Conservation (phyloP, 2,888 invertebrate species). For the Pterostichus niger region DNA sequence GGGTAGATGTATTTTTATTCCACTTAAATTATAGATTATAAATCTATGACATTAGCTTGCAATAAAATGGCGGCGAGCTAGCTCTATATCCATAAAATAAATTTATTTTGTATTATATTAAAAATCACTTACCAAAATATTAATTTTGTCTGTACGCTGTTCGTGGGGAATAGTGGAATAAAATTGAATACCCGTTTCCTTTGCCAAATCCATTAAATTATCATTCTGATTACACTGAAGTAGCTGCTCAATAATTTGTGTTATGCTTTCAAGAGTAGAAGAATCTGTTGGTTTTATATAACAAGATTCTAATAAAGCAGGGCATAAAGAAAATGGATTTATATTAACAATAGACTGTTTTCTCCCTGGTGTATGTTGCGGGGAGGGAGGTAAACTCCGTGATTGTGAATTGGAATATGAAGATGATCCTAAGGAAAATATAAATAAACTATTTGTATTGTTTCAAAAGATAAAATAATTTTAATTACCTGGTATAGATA, state of each 20-base stretch:
- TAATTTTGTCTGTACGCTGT: slow-evolving; percentile 88
- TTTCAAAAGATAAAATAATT: slow-evolving; percentile 13
- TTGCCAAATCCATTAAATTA: slow-evolving; percentile 91
- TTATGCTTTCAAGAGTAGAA: slow-evolving; percentile 77
- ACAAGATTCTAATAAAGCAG: slow-evolving; percentile 75
- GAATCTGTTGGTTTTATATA: slow-evolving; percentile 72
- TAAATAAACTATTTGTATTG: not conserved
- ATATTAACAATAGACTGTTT: slow-evolving; percentile 82
- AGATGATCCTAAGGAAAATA: slow-evolving; percentile 75
- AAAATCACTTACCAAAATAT: slow-evolving; percentile 86
- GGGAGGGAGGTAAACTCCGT: slow-evolving; percentile 87
- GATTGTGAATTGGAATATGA: slow-evolving; percentile 79
- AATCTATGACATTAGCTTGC: no score
- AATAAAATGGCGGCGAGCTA: not conserved
- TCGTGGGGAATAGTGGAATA: slow-evolving; percentile 85
- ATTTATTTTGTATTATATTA: not conserved
- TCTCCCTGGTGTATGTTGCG: slow-evolving; percentile 86
- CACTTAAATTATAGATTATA: slow-evolving; percentile 6
- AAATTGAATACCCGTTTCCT: slow-evolving; percentile 91
- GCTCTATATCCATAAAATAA: no score
- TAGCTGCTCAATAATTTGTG: slow-evolving; percentile 79
- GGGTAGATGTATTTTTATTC: no score
- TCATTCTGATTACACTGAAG: slow-evolving; percentile 84
- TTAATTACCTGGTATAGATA: slow-evolving; percentile 81
- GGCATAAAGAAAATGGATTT: slow-evolving; percentile 82